phyloP scores from a whole-genome alignment of 2,888 invertebrate species.

The Pyrrhia umbra region DNA sequence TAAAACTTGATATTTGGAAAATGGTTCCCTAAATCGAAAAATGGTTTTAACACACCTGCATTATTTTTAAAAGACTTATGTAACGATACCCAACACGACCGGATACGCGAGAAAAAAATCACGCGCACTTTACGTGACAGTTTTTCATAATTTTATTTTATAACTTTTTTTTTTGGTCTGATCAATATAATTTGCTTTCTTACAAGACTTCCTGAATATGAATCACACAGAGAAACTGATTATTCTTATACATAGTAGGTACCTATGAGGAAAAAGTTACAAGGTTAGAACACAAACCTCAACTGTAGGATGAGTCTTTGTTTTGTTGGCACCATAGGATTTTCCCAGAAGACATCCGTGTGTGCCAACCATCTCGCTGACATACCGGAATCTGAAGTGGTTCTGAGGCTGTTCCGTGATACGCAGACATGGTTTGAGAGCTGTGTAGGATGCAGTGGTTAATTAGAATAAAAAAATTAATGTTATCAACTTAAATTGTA shows the following conservation, averaged over 20 bases:
- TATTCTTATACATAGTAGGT: not conserved
- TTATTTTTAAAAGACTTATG: too few species aligned
- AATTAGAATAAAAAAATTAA: too few species aligned
- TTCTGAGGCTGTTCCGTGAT: conserved; percentile 94
- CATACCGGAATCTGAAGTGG: conserved; percentile 95
- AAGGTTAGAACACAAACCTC: conserved; percentile 85
- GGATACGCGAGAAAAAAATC: too few species aligned
- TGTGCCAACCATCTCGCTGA: conserved; percentile 96
- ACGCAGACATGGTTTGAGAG: conserved; percentile 86
- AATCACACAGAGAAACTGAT: conserved; percentile 23
- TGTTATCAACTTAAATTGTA: too few species aligned
- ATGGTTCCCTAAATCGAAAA: too few species aligned
- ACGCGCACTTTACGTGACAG: too few species aligned
- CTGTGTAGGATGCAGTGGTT: conserved; percentile 50
- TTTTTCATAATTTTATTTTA: too few species aligned
- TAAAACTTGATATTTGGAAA: too few species aligned
- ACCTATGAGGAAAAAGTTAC: conserved; percentile 26
- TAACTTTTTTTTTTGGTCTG: too few species aligned
- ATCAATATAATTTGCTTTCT: too few species aligned
- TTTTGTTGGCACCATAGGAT: conserved; percentile 88
- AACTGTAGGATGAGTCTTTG: conserved; percentile 94
- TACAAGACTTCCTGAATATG: conserved; percentile 27
- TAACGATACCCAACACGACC: too few species aligned
- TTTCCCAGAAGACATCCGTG: conserved; percentile 94
- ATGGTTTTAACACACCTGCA: too few species aligned